Conservation (phyloP, 2,113 vertebrate species). For the Ivindomyrus marchei region DNA sequence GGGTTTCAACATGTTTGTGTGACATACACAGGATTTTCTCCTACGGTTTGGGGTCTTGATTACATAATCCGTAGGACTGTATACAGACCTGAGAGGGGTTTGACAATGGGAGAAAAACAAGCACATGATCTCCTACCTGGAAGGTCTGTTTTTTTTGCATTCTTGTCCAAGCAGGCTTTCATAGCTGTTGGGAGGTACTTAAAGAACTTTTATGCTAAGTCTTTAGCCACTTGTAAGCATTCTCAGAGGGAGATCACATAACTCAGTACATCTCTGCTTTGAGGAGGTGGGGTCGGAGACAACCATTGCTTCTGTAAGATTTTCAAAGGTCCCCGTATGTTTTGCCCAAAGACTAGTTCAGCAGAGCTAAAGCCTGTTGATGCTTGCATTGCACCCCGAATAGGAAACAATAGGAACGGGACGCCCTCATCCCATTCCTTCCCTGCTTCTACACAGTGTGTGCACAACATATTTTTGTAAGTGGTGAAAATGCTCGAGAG, state of each 20-base stretch:
- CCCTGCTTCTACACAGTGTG: neutral
- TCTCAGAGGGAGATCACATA: neutral
- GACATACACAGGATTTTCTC: neutral
- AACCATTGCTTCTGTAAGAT: neutral
- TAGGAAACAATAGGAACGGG: neutral
- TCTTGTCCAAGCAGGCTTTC: neutral
- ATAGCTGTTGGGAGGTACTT: neutral
- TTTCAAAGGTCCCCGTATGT: neutral
- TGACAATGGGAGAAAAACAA: neutral
- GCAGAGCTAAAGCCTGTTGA: neutral
- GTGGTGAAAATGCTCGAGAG: neutral
- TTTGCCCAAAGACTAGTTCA: neutral
- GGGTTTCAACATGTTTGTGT: neutral
- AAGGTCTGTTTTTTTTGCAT: neutral
- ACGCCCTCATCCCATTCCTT: neutral
- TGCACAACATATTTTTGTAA: neutral
- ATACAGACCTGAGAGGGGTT: neutral
- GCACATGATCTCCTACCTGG: neutral
- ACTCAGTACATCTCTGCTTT: neutral
- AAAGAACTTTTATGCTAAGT: neutral
- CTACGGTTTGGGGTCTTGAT: neutral
- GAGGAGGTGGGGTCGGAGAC: neutral
- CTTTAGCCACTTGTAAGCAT: neutral
- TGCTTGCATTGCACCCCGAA: neutral
- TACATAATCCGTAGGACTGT: neutral